Base-by-base conservation (phyloP, 92 coral and sea anemone genomes). In the Siderastrea siderea region DNA sequence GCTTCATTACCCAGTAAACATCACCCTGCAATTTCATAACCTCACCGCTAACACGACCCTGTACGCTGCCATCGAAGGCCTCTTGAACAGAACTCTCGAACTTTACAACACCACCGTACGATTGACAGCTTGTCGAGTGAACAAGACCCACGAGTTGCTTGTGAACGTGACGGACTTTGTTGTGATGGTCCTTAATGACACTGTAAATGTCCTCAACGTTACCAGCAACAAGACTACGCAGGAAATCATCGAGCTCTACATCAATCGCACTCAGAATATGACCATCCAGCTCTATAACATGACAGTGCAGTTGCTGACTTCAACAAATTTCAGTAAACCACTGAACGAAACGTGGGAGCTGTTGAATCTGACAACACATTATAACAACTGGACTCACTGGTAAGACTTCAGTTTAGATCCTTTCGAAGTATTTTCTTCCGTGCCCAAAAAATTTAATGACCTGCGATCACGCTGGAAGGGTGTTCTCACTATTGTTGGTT, bases 351-450 rank as follows among this genome's bases (percentile, higher is more conserved):
- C 81, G 15, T 90, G 92, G 94, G 77, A 70, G 15, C 76, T 49
- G 68, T 46, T 90, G 67, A 93, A 93, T 53, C 19, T 76, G 10
- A 86, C 92, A 14, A 60, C 63, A 11, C 84, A 90, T 38, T 77
- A 81, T 13, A 66, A 63, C 54, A 90, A 93, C 88, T 93, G 95
- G 95, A 90, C 88, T 26, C 71, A 90, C 82, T 68, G 95, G 90
- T 86, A 82, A 66, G 82, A 7, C 7, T 5, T 1, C 13, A 47
- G 12, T 14, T 54, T 16, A 48, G 38, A 13, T 64, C 1, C 8
- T 16, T 15, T 14, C 6, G 38, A 26, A 7, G 1, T 62, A 15
- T 11, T 62, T 62, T 62, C 1, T 53, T 53, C 58, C 58, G 58
- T 55, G 61, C 12, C 38, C 38, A 55, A 14, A 55, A 55, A 55